Conservation (phyloP, 2,113 vertebrate genomes). For the Prionailurus viverrinus region DNA sequence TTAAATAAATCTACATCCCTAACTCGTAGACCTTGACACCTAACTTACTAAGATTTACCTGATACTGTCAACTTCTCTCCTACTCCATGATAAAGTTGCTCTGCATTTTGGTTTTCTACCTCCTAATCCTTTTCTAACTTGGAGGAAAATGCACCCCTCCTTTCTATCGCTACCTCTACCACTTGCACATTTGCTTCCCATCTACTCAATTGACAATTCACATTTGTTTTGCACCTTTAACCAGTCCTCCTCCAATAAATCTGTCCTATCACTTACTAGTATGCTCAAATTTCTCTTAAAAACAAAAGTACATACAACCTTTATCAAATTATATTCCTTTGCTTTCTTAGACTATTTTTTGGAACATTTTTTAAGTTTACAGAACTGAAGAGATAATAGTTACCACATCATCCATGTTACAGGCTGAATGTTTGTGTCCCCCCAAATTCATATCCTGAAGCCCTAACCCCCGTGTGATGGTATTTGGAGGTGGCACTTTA, state of each 20-base stretch:
- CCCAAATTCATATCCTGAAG: not conserved
- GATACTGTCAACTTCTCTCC: not conserved
- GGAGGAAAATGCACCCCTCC: not conserved
- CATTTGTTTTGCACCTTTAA: not conserved
- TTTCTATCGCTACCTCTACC: not conserved
- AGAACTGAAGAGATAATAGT: not conserved
- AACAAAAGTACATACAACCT: not conserved
- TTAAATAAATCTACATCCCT: not conserved
- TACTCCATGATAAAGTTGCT: not conserved
- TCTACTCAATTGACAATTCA: not conserved
- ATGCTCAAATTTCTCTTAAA: constrained; percentile 37
- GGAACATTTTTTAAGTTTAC: not conserved
- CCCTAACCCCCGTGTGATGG: not conserved
- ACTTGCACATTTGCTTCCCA: not conserved
- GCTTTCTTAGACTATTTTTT: not conserved
- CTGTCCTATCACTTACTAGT: not conserved
- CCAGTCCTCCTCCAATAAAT: constrained; percentile 23
- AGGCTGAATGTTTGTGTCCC: not conserved
- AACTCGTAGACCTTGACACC: not conserved
- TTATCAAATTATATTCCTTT: not conserved
- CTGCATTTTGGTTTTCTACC: constrained; percentile 6
- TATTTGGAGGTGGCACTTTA: not conserved
- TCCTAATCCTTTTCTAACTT: constrained; percentile 23
- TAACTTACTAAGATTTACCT: not conserved
- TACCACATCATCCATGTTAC: not conserved